Conservation (phyloP, 2,113 vertebrate genomes). For the Cisticola juncidis region DNA sequence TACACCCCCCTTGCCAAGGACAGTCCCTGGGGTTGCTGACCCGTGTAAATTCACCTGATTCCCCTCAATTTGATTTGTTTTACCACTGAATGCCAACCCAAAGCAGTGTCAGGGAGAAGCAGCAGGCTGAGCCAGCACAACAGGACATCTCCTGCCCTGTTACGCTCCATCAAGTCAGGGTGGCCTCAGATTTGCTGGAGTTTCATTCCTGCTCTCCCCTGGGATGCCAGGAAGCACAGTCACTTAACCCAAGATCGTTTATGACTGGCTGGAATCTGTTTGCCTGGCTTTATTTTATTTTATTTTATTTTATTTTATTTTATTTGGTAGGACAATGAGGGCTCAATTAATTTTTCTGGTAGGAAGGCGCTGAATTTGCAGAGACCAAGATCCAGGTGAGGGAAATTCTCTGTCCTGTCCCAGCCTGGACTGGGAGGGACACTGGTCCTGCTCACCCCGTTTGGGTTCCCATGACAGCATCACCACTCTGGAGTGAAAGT, state of each 20-base stretch:
- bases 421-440: background rate
- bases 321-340: background rate
- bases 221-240: background rate
- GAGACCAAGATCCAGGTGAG: background rate
- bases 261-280: background rate
- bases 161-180: background rate
- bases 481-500: background rate
- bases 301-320: background rate
- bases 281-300: background rate
- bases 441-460: background rate
- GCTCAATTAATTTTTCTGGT: background rate
- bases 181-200: slow-evolving; percentile 2
- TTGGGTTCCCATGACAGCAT: slow-evolving; percentile 29
- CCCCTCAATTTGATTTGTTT: background rate
- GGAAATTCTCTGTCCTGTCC: background rate
- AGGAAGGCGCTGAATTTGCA: background rate
- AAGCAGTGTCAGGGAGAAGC: background rate
- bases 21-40: background rate
- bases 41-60: background rate
- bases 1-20: background rate
- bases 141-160: background rate
- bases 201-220: background rate
- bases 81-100: background rate
- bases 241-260: background rate
- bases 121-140: background rate